Evolutionary conservation across 2,797 vertebrate species (phyloP).

Genomic region (Aplochiton taeniatus): DNA sequence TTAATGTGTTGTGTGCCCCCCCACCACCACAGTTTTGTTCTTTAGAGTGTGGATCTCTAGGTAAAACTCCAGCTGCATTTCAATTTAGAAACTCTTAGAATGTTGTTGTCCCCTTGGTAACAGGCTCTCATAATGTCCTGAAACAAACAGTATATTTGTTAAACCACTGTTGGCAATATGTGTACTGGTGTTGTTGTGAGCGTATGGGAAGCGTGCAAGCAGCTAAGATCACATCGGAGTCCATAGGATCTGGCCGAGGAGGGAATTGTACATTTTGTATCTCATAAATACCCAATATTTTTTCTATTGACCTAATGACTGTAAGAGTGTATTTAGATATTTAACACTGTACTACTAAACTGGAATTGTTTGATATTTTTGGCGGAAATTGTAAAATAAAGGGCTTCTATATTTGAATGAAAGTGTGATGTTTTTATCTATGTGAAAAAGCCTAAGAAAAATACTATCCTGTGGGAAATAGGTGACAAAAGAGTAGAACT

Average conservation of each 20-base stretch:
- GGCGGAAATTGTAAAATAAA: conserved; percentile 75
- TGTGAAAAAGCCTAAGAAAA: not conserved
- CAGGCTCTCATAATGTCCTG: too few species aligned
- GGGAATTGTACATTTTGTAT: conserved; percentile 69
- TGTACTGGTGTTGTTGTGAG: too few species aligned
- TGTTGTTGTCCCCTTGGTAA: too few species aligned
- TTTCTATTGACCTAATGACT: conserved; percentile 72
- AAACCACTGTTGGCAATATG: conserved; percentile 15
- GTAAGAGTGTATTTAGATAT: conserved; percentile 78
- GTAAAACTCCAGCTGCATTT: too few species aligned
- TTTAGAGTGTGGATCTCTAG: too few species aligned
- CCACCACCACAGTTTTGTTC: too few species aligned
- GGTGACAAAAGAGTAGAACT: too few species aligned
- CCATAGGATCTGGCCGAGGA: conserved; percentile 29
- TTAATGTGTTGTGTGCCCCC: conserved; percentile 16
- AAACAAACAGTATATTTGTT: too few species aligned
- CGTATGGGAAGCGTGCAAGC: too few species aligned
- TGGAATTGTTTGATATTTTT: conserved; percentile 77
- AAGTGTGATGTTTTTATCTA: not conserved
- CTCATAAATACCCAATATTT: conserved; percentile 58
- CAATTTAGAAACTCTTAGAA: too few species aligned
- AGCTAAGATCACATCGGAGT: too few species aligned
- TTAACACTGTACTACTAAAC: conserved; percentile 71
- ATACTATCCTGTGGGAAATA: too few species aligned
- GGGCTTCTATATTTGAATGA: conserved; percentile 77